These are phyloP conservation scores for Micropoecilia bifurca DNA, from an alignment of 2,797 vertebrate species.

Conservation along the genomic window DNA sequence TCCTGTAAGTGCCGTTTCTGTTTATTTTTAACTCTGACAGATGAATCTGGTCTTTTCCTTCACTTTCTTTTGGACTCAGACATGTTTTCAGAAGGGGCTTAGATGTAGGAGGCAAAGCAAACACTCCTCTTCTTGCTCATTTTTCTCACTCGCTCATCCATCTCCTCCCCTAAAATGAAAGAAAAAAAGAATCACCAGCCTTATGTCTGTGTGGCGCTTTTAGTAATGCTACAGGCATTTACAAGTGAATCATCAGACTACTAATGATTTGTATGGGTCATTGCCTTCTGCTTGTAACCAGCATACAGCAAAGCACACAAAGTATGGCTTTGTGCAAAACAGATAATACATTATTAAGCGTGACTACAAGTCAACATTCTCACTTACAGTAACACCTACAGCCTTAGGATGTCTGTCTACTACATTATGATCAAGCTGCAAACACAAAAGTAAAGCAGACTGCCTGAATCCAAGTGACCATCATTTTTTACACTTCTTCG, in stretches of 20 bases:
- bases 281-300: slow-evolving; percentile 18
- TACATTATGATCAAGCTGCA: slow-evolving; percentile 1
- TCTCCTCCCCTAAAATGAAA: slow-evolving; percentile 10
- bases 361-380: background rate
- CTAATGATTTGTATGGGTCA: slow-evolving; percentile 8
- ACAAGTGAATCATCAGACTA: slow-evolving; percentile 14
- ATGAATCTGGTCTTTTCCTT: slow-evolving; percentile 62
- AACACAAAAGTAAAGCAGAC: background rate
- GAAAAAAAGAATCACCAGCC: background rate
- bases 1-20: slow-evolving; percentile 56
- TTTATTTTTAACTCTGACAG: slow-evolving; percentile 76
- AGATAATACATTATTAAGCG: background rate
- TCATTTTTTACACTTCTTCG: background rate
- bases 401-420: background rate
- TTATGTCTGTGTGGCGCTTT: slow-evolving; percentile 13
- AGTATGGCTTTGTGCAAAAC: background rate
- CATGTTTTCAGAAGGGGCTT: slow-evolving; percentile 39
- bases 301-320: background rate
- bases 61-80: slow-evolving; percentile 29
- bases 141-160: slow-evolving; percentile 18
- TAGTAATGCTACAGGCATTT: slow-evolving; percentile 14
- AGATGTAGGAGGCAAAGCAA: slow-evolving; percentile 58
- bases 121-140: slow-evolving; percentile 46
- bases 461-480: background rate
- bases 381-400: background rate